Evolutionary conservation across 2,888 invertebrate species (phyloP).

Genomic region (Drosophila maculinotata): DNA sequence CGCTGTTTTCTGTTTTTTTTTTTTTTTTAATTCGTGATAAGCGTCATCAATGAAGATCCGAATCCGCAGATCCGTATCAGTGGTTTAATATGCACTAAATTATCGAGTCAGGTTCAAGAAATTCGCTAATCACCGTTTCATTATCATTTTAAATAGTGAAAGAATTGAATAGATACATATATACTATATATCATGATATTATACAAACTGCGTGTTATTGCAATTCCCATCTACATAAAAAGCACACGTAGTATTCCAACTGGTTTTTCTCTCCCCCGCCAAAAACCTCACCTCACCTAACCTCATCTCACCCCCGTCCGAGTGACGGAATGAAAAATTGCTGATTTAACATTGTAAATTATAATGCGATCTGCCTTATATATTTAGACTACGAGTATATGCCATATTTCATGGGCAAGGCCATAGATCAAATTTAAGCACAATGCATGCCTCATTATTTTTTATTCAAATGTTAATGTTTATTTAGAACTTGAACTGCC

Average conservation of each 20-base stretch:
- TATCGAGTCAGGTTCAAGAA: conserved; percentile 29
- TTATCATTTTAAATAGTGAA: conserved; percentile 28
- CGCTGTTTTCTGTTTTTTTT: background rate
- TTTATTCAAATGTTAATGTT: too few species aligned
- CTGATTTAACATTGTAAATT: conserved; percentile 14
- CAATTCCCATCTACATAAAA: conserved; percentile 23
- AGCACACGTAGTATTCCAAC: conserved; percentile 1
- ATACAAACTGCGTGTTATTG: conserved; percentile 24
- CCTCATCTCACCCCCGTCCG: background rate
- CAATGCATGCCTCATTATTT: background rate
- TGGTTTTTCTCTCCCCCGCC: conserved; percentile 9
- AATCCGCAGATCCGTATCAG: conserved; percentile 10
- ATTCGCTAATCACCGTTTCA: conserved; percentile 38
- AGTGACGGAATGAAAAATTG: background rate
- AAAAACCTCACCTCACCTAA: too few species aligned
- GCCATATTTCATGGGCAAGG: background rate
- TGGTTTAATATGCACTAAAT: conserved; percentile 24
- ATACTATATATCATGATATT: background rate
- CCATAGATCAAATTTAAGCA: background rate
- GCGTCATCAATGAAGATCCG: conserved; percentile 35
- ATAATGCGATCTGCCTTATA: conserved; percentile 1
- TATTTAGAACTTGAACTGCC: too few species aligned
- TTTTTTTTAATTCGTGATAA: conserved; percentile 41
- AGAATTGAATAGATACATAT: conserved; percentile 2
- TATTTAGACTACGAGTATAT: too few species aligned